phyloP scores from a whole-genome alignment of 2,888 invertebrate genomes.

The Tenodera sinensis region DNA sequence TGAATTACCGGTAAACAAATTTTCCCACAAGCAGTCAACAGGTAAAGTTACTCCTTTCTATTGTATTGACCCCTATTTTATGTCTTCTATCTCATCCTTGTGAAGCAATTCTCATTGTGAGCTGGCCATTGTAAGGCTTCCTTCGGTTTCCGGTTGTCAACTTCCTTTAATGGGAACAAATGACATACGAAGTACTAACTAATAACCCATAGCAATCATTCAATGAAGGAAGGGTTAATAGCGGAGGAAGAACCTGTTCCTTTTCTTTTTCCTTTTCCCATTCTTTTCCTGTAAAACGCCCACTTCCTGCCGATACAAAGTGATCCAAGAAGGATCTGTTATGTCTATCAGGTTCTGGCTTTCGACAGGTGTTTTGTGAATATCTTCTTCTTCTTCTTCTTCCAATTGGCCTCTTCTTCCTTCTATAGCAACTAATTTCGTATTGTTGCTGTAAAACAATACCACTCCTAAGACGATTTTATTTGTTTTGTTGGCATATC shows the following conservation, averaged over 20 bases:
- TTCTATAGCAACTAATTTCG: neutral
- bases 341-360: slow-evolving; percentile 10
- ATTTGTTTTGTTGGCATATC: neutral
- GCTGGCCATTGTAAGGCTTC: neutral
- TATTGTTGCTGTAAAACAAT: neutral
- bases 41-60: slow-evolving; percentile 6
- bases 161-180: slow-evolving; percentile 28
- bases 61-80: slow-evolving; percentile 15
- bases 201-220: slow-evolving; percentile 28
- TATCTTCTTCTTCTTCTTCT: neutral
- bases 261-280: neutral
- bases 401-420: too few species aligned
- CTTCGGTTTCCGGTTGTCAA: slow-evolving; percentile 27
- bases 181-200: slow-evolving; percentile 27
- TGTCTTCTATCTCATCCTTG: neutral
- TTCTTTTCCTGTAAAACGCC: slow-evolving; percentile 14
- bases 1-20: slow-evolving; percentile 6
- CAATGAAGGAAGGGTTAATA: slow-evolving; percentile 12
- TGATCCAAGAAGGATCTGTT: slow-evolving; percentile 8
- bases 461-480: neutral
- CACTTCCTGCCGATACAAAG: slow-evolving; percentile 27
- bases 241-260: neutral
- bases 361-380: neutral
- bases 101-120: slow-evolving; percentile 8
- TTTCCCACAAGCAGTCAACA: slow-evolving; percentile 11